These are phyloP conservation scores for Gobio occitaniae DNA, from an alignment of 2,797 vertebrate species.

Conservation along the genomic window DNA sequence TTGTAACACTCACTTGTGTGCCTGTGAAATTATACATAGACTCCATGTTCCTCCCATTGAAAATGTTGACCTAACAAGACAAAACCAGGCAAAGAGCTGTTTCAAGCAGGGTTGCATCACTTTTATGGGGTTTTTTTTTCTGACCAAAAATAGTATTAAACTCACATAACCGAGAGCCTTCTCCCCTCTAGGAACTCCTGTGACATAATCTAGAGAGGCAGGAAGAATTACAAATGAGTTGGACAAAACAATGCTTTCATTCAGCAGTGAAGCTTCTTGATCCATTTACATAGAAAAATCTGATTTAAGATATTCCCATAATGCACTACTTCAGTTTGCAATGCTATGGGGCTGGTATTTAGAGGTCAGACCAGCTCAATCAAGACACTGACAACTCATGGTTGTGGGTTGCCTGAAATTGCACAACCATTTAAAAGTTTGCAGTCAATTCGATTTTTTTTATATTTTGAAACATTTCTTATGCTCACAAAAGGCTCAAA, in stretches of 20 bases:
- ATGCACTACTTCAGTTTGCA: slow-evolving; percentile 8
- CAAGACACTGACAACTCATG: neutral
- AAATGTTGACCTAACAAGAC: slow-evolving; percentile 89
- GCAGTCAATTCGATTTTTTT: neutral
- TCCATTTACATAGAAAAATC: neutral
- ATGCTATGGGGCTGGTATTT: slow-evolving; percentile 3
- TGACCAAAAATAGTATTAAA: slow-evolving; percentile 35
- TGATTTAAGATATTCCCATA: slow-evolving; percentile 8
- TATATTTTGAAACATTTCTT: neutral
- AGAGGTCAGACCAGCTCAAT: neutral
- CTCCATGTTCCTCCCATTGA: slow-evolving; percentile 89
- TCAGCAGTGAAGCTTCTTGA: slow-evolving; percentile 11
- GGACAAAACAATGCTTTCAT: slow-evolving; percentile 18
- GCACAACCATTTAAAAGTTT: neutral
- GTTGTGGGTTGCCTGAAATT: neutral
- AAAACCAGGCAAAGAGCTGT: slow-evolving; percentile 42
- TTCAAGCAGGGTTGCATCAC: neutral
- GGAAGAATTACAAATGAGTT: slow-evolving; percentile 9
- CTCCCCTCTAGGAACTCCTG: slow-evolving; percentile 92
- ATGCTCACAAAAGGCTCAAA: neutral
- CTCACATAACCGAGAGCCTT: slow-evolving; percentile 94
- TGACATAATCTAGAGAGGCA: slow-evolving; percentile 86
- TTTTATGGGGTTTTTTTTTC: slow-evolving; percentile 2
- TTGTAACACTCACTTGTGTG: slow-evolving; percentile 82
- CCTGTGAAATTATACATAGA: slow-evolving; percentile 95